Conservation (phyloP, 1,140 invertebrate genomes). For the Eciton burchellii region DNA sequence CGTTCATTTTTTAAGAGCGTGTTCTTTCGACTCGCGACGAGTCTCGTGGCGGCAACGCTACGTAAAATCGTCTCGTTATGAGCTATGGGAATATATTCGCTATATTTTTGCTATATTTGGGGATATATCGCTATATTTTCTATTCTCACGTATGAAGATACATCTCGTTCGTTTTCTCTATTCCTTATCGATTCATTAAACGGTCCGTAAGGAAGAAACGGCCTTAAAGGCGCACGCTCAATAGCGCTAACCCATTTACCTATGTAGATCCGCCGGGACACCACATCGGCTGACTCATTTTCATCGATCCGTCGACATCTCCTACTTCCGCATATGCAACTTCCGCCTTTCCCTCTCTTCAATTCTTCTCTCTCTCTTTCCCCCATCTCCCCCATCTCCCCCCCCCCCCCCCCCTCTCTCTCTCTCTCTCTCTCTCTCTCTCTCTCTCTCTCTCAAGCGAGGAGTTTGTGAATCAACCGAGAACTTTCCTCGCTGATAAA, state of each 20-base stretch:
- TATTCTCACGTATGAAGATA: constrained; percentile 62
- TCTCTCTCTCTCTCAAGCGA: background rate
- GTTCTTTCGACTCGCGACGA: background rate
- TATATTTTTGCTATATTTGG: too few relatives aligned
- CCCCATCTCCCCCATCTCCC: background rate
- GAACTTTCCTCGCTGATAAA: background rate
- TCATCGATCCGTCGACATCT: constrained; percentile 49
- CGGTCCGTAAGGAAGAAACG: constrained; percentile 75
- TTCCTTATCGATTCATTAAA: constrained; percentile 77
- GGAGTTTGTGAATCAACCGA: background rate
- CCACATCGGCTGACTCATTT: constrained; percentile 59
- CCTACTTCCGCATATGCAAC: constrained; percentile 26
- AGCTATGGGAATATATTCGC: too few relatives aligned
- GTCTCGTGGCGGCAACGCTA: background rate
- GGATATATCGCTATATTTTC: too few relatives aligned
- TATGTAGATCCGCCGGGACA: constrained; percentile 58
- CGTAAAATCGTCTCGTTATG: too few relatives aligned
- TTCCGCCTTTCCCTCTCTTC: constrained; percentile 21
- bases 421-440: background rate
- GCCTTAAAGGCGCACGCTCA: constrained; percentile 78
- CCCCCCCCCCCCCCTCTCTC: background rate
- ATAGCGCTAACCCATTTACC: constrained; percentile 75
- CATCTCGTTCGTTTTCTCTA: constrained; percentile 72
- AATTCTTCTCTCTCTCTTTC: background rate
- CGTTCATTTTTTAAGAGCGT: constrained; percentile 11